Conservation (phyloP, 1,140 invertebrate genomes). For the Neodiprion fabricii region DNA sequence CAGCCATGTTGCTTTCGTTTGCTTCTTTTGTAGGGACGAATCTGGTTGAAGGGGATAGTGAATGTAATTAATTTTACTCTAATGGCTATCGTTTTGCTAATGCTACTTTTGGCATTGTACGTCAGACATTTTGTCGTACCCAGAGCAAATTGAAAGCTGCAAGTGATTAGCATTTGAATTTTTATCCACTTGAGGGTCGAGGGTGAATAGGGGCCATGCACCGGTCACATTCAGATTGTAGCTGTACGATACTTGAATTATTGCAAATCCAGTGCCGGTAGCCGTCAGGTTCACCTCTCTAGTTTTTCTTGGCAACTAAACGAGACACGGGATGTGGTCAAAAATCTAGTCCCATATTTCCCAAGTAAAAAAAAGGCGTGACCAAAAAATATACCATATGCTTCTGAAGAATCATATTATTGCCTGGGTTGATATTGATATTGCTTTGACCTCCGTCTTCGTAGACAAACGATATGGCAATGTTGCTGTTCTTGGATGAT, state of each 20-base stretch:
- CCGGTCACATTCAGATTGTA: slow-evolving; percentile 91
- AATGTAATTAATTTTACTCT: neutral
- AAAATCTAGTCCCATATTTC: slow-evolving; percentile 1
- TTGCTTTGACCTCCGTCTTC: slow-evolving; percentile 66
- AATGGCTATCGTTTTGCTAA: too few relatives aligned
- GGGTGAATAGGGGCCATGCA: slow-evolving; percentile 85
- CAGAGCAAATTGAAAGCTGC: slow-evolving; percentile 85
- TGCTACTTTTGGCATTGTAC: neutral
- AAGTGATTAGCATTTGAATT: slow-evolving; percentile 84
- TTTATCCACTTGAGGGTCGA: slow-evolving; percentile 88
- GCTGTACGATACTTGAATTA: slow-evolving; percentile 83
- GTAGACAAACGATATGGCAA: slow-evolving; percentile 66
- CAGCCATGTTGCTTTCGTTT: slow-evolving; percentile 84
- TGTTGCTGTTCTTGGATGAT: slow-evolving; percentile 62
- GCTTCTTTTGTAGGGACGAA: slow-evolving; percentile 66
- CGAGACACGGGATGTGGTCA: slow-evolving; percentile 11
- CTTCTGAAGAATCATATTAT: slow-evolving; percentile 79
- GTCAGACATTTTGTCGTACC: slow-evolving; percentile 56
- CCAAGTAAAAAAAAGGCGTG: neutral
- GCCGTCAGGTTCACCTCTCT: slow-evolving; percentile 71
- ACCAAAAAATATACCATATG: slow-evolving; percentile 60
- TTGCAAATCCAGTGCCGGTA: slow-evolving; percentile 80
- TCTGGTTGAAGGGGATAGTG: slow-evolving; percentile 43
- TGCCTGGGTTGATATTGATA: slow-evolving; percentile 72
- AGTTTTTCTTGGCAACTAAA: slow-evolving; percentile 64